Conservation (phyloP, 2,797 vertebrate genomes). For the Cetoscarus ocellatus region DNA sequence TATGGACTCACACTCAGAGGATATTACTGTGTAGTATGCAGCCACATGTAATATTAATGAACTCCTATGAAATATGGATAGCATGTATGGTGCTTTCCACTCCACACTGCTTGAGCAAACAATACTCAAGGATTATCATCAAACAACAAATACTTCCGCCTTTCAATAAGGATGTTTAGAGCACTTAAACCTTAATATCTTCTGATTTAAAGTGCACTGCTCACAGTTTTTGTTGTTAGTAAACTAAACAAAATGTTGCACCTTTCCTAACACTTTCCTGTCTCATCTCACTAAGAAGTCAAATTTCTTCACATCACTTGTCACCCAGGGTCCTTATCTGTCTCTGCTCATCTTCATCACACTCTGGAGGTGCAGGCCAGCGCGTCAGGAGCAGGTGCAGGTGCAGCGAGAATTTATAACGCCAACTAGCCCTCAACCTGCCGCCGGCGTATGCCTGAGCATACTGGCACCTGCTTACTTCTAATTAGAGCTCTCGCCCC, state of each 20-base stretch:
- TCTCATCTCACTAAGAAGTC: slow-evolving; percentile 23
- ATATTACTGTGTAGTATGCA: slow-evolving; percentile 47
- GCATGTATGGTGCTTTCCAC: slow-evolving; percentile 42
- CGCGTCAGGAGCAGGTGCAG: slow-evolving; percentile 56
- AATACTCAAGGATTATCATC: slow-evolving; percentile 41
- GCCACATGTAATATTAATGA: slow-evolving; percentile 64
- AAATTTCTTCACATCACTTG: slow-evolving; percentile 45
- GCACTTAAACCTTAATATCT: not conserved
- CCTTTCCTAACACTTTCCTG: slow-evolving; percentile 10
- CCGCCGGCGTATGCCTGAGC: not conserved
- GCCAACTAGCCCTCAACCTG: slow-evolving; percentile 5
- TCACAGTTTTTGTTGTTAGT: slow-evolving; percentile 6
- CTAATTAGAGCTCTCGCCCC: slow-evolving; percentile 5
- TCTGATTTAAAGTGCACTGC: slow-evolving; percentile 12
- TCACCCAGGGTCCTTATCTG: slow-evolving; percentile 54
- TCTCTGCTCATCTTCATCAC: slow-evolving; percentile 63
- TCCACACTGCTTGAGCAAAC: slow-evolving; percentile 41
- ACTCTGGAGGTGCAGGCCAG: slow-evolving; percentile 36
- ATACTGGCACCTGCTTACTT: not conserved
- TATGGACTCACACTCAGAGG: slow-evolving; percentile 21
- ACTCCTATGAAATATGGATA: slow-evolving; percentile 64
- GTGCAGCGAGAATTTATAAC: slow-evolving; percentile 55
- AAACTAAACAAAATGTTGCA: not conserved
- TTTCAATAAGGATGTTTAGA: not conserved
- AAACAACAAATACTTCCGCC: slow-evolving; percentile 21